These are phyloP conservation scores for Xenopus laevis DNA, from an alignment of 2,113 vertebrate genomes.

Conservation along the genomic window DNA sequence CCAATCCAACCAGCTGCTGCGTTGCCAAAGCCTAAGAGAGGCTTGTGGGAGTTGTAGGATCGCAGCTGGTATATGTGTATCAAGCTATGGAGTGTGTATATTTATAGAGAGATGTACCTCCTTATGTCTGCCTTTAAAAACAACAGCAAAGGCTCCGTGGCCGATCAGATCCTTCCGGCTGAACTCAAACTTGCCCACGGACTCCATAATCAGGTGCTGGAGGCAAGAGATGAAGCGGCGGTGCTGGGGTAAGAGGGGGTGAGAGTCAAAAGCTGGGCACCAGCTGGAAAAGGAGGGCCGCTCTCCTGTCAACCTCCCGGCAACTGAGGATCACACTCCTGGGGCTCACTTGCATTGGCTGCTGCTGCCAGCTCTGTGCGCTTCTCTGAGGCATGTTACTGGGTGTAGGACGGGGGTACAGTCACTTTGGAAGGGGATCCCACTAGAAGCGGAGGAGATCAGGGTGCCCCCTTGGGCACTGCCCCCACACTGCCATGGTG, in stretches of 20 bases:
- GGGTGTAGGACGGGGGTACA: constrained; percentile 5
- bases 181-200: constrained; percentile 91
- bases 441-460: constrained; percentile 12
- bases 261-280: constrained; percentile 43
- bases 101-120: constrained; percentile 68
- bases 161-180: constrained; percentile 90
- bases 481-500: constrained; percentile 3
- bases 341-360: constrained; percentile 64
- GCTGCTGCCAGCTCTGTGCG: constrained; percentile 57
- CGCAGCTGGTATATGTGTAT: too few relatives aligned
- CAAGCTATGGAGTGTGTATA: too few relatives aligned
- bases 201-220: constrained; percentile 71
- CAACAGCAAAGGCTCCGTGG: constrained; percentile 92
- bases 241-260: neutral
- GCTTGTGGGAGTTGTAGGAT: too few relatives aligned
- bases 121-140: constrained; percentile 92
- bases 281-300: constrained; percentile 49
- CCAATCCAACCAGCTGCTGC: too few relatives aligned
- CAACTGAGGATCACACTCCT: constrained; percentile 53
- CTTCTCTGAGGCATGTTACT: constrained; percentile 54
- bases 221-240: constrained; percentile 14
- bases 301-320: constrained; percentile 51
- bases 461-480: constrained; percentile 29
- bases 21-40: neutral
- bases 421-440: constrained; percentile 1